Conservation (phyloP, 2,888 invertebrate species). For the Tethea ocularis region DNA sequence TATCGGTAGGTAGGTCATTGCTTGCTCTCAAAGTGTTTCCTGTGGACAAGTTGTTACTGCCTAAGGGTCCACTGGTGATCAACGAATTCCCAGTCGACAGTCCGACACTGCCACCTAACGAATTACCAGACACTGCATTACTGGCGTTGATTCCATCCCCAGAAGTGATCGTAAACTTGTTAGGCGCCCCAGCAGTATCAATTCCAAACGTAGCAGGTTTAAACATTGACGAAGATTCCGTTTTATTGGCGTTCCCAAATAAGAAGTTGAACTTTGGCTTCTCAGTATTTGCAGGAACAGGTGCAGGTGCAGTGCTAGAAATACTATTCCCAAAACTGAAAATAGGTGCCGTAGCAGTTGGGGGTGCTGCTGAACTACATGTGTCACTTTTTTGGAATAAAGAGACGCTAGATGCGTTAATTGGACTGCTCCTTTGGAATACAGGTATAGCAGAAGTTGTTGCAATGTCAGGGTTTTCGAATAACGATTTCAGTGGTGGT, state of each 20-base stretch:
- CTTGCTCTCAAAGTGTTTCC: slow-evolving; percentile 27
- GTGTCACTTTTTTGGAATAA: slow-evolving; percentile 33
- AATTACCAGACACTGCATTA: slow-evolving; percentile 23
- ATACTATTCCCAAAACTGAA: slow-evolving; percentile 56
- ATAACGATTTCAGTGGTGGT: slow-evolving; percentile 33
- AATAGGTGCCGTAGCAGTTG: slow-evolving; percentile 37
- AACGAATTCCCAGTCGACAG: slow-evolving; percentile 24
- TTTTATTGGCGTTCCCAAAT: slow-evolving; percentile 47
- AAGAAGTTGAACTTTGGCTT: slow-evolving; percentile 62
- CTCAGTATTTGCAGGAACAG: slow-evolving; percentile 37
- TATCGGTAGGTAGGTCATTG: slow-evolving; percentile 35
- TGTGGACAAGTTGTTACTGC: slow-evolving; percentile 26
- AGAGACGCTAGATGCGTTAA: slow-evolving; percentile 18
- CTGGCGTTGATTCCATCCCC: slow-evolving; percentile 20
- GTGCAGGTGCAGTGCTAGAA: slow-evolving; percentile 19
- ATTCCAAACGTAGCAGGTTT: slow-evolving; percentile 35
- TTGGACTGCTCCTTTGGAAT: slow-evolving; percentile 38
- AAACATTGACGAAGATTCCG: slow-evolving; percentile 37
- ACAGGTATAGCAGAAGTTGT: slow-evolving; percentile 27
- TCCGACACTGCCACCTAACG: slow-evolving; percentile 19
- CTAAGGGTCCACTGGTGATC: slow-evolving; percentile 24
- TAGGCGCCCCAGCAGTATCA: not conserved
- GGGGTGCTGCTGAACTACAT: slow-evolving; percentile 18
- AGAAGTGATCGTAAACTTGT: slow-evolving; percentile 25
- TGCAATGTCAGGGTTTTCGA: slow-evolving; percentile 36